Conservation (phyloP, 2,113 vertebrate genomes). For the Cebidichthys violaceus region DNA sequence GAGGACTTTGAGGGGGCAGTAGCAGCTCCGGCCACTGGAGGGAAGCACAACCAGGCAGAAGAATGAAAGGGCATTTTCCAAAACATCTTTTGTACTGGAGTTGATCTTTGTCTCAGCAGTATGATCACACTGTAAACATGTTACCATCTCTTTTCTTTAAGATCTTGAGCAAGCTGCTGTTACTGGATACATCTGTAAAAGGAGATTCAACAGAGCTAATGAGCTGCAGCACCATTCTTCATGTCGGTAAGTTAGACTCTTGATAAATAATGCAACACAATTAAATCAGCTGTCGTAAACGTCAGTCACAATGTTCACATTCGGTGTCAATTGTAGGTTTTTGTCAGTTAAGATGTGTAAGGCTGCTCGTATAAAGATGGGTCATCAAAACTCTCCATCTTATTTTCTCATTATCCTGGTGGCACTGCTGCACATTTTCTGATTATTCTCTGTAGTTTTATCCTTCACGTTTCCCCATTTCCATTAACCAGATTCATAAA, state of each 20-base stretch:
- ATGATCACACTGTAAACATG: neutral
- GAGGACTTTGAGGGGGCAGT: conserved; percentile 32
- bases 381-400: neutral
- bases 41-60: conserved; percentile 31
- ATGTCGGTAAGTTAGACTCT: neutral
- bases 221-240: neutral
- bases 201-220: conserved; percentile 28
- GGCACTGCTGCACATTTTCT: neutral
- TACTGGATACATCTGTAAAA: conserved; percentile 83
- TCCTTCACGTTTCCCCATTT: neutral
- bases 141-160: conserved; percentile 88
- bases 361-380: neutral
- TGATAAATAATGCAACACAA: neutral
- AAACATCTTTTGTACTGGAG: neutral
- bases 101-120: neutral
- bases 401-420: neutral
- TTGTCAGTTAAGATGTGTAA: neutral
- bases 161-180: conserved; percentile 87
- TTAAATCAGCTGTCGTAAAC: neutral
- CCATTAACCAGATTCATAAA: neutral
- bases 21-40: conserved; percentile 61
- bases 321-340: neutral
- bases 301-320: neutral
- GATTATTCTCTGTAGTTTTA: neutral
- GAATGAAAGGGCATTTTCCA: neutral